These are phyloP conservation scores for Euzetes globulus DNA, from an alignment of 2,888 invertebrate species.

Conservation along the genomic window DNA sequence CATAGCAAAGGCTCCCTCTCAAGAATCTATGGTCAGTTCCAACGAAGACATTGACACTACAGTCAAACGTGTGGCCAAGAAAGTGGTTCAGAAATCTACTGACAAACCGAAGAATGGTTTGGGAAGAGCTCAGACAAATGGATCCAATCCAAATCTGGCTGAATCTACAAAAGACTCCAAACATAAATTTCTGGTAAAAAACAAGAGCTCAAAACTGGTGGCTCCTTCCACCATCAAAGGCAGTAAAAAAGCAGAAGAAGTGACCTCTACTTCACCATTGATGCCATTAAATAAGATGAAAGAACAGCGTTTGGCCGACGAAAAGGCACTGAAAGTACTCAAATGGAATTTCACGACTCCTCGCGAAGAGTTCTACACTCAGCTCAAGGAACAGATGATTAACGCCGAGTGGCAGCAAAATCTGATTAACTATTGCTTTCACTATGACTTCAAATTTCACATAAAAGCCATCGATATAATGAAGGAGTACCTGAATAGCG, in stretches of 20 bases:
- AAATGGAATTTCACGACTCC: conserved; percentile 95
- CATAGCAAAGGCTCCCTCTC: neutral
- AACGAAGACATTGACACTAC: conserved; percentile 35
- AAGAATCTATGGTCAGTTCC: neutral
- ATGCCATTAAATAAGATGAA: conserved; percentile 76
- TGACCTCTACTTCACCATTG: conserved; percentile 69
- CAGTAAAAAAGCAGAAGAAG: conserved; percentile 56
- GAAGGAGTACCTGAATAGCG: conserved; percentile 53
- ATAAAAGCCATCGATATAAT: conserved; percentile 88
- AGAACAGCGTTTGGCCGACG: conserved; percentile 85
- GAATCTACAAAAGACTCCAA: neutral
- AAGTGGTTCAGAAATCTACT: neutral
- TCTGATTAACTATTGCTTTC: conserved; percentile 84
- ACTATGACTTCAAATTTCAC: conserved; percentile 86
- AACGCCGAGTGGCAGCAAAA: conserved; percentile 78
- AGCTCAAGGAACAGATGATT: conserved; percentile 81
- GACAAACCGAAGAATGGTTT: neutral
- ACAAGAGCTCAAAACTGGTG: neutral
- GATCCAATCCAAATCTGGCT: neutral
- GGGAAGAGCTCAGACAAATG: neutral
- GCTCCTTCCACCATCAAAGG: conserved; percentile 45
- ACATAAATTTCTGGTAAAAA: neutral
- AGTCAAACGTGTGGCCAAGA: neutral
- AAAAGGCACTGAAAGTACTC: conserved; percentile 76
- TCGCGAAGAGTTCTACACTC: conserved; percentile 83